These are phyloP conservation scores for Podabrus alpinus DNA, from an alignment of 2,888 invertebrate genomes.

Conservation along the genomic window DNA sequence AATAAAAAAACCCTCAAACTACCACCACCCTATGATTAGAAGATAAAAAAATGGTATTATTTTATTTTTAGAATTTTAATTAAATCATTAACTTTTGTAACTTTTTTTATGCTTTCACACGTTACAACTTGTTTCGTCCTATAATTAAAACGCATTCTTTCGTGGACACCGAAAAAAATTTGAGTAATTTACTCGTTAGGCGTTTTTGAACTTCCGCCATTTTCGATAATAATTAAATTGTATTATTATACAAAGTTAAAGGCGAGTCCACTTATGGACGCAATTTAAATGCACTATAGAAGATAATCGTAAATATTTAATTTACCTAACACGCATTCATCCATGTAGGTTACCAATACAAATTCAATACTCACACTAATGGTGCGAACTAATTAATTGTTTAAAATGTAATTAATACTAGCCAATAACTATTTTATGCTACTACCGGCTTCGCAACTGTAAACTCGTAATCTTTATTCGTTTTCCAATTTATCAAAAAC, in stretches of 20 bases:
- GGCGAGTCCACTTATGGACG: not conserved
- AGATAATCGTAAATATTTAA: not conserved
- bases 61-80: not conserved
- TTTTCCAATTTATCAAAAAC: not conserved
- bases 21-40: not conserved
- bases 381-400: not conserved
- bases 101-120: not conserved
- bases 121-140: not conserved
- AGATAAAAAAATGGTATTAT: not conserved
- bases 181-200: not conserved
- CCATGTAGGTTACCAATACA: conserved; percentile 1
- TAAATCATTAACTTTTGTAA: not conserved
- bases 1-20: not conserved
- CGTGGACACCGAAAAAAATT: not conserved
- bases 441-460: not conserved
- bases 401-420: conserved; percentile 5
- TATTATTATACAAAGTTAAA: too few relatives aligned
- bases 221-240: not conserved
- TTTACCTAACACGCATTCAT: conserved; percentile 13
- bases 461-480: not conserved
- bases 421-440: not conserved
- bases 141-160: not conserved
- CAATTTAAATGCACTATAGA: not conserved
- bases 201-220: not conserved
- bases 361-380: conserved; percentile 7